These are phyloP conservation scores for Galerucella nymphaeae DNA, from an alignment of 2,888 invertebrate species.

Conservation along the genomic window DNA sequence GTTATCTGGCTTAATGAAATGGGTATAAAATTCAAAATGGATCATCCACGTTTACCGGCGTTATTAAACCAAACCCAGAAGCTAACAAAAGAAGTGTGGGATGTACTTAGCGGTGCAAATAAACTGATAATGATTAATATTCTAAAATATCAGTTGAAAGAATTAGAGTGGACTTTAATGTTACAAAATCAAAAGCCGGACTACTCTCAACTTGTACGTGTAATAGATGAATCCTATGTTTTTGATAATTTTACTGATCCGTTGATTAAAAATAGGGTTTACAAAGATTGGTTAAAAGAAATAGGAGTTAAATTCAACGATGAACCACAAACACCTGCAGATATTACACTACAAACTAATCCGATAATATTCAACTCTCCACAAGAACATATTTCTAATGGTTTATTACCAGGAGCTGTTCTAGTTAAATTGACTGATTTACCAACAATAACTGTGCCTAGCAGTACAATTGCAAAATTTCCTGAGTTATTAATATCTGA, in stretches of 20 bases:
- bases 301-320: slow-evolving; percentile 6
- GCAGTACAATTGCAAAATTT: background rate
- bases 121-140: background rate
- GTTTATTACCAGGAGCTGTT: background rate
- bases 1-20: background rate
- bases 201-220: background rate
- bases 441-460: background rate
- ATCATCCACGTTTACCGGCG: background rate
- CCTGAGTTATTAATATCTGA: background rate
- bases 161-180: slow-evolving; percentile 5
- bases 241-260: background rate
- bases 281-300: slow-evolving; percentile 7
- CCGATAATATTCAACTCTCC: background rate
- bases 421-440: background rate
- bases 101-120: background rate
- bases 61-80: background rate
- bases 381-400: background rate
- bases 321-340: background rate
- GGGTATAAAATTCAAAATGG: slow-evolving; percentile 3
- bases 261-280: background rate
- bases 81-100: background rate
- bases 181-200: background rate
- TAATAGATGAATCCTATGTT: background rate
- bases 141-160: background rate
- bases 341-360: background rate